Conservation (phyloP, 2,888 invertebrate species). For the Zonitis immaculata region DNA sequence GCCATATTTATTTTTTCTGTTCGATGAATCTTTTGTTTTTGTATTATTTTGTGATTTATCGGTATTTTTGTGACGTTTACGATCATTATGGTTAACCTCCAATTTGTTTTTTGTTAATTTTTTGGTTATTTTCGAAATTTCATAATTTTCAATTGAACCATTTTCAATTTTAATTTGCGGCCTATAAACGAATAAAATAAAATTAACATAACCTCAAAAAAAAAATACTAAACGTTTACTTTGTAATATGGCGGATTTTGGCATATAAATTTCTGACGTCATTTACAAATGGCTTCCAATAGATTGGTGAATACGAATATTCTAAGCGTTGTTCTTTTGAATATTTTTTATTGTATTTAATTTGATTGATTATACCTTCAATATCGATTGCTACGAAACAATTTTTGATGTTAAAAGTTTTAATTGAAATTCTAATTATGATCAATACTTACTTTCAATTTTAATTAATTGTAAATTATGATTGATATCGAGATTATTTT, state of each 20-base stretch:
- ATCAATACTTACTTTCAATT: constrained; percentile 70
- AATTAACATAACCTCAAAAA: no score
- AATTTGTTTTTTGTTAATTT: constrained; percentile 31
- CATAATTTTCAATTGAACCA: constrained; percentile 31
- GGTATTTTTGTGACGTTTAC: constrained; percentile 33
- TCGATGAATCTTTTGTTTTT: constrained; percentile 42
- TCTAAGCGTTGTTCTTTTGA: constrained; percentile 42
- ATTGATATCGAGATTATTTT: constrained; percentile 68
- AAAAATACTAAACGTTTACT: constrained; percentile 25
- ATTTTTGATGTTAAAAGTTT: no score
- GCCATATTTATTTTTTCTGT: constrained; percentile 29
- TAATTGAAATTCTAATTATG: no score
- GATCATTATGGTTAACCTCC: constrained; percentile 35
- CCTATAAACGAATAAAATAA: constrained; percentile 34
- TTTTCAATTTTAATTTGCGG: constrained; percentile 47
- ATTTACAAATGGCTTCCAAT: constrained; percentile 40
- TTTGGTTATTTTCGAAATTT: constrained; percentile 10
- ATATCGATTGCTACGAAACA: not conserved
- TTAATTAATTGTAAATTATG: constrained; percentile 70
- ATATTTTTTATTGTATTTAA: constrained; percentile 50
- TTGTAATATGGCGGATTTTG: constrained; percentile 39
- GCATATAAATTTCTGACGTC: constrained; percentile 39
- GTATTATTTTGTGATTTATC: constrained; percentile 22
- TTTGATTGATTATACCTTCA: constrained; percentile 55
- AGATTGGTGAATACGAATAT: constrained; percentile 38